A percentile compares a stretch with the other conserved stretches of the same genome.
These are phyloP conservation scores for Strigamia transsilvanica DNA, from an alignment of 2,888 invertebrate genomes.

Conservation along the genomic window DNA sequence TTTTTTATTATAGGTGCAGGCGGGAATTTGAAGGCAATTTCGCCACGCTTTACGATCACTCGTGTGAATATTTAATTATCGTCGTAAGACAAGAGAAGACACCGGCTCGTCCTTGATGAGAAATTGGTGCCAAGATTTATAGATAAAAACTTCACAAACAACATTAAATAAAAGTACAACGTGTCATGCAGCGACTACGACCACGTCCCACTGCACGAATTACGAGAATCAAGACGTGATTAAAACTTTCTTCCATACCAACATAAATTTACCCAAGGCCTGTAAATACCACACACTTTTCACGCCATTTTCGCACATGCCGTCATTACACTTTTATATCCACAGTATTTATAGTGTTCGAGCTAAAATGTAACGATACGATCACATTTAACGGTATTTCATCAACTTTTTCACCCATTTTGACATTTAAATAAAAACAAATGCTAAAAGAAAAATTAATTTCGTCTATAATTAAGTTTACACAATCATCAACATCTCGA, in stretches of 20 bases:
- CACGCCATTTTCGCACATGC: not conserved
- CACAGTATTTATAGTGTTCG: not conserved
- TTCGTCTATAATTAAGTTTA: not conserved
- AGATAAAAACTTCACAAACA: conserved; percentile 48
- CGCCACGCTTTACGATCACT: conserved; percentile 40
- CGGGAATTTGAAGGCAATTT: conserved; percentile 48
- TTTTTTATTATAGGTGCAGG: conserved; percentile 36
- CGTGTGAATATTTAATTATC: conserved; percentile 45
- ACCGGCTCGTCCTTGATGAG: conserved; percentile 34
- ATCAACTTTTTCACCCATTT: too few relatives aligned
- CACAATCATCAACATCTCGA: not conserved
- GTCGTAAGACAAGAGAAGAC: conserved; percentile 46
- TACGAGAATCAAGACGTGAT: conserved; percentile 39
- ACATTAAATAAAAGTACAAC: conserved; percentile 33
- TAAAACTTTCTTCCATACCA: conserved; percentile 13
- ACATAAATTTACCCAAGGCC: not conserved
- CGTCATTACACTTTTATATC: not conserved
- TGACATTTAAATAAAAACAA: too few relatives aligned
- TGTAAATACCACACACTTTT: conserved; percentile 16
- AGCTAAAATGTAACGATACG: not conserved
- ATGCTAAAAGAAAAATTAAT: not conserved
- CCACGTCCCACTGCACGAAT: conserved; percentile 46
- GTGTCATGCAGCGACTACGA: conserved; percentile 31
- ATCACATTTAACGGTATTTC: not conserved
- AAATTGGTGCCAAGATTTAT: conserved; percentile 49